These are phyloP conservation scores for Pristionchus mayeri DNA, from an alignment of 2,888 invertebrate genomes.

Conservation along the genomic window DNA sequence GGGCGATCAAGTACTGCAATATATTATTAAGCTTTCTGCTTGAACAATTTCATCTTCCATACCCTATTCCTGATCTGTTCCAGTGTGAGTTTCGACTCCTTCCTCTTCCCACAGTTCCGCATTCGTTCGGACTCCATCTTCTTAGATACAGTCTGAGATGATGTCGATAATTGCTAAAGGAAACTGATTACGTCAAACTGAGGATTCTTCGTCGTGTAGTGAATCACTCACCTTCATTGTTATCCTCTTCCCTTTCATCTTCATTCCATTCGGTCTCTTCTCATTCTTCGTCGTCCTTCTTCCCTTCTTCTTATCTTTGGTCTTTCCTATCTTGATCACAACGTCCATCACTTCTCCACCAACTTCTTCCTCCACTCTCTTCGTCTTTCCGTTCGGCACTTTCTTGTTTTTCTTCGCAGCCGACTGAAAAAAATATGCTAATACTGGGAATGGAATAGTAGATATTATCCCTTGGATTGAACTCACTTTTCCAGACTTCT, in stretches of 20 bases:
- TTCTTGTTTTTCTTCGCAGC: background rate
- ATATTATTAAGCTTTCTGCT: background rate
- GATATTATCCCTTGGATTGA: background rate
- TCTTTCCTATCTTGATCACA: background rate
- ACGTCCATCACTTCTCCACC: background rate
- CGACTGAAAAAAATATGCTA: background rate
- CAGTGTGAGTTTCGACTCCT: background rate
- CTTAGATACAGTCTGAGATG: too few species aligned
- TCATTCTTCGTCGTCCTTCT: background rate
- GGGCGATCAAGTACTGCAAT: background rate
- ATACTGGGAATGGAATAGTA: background rate
- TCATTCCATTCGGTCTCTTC: background rate
- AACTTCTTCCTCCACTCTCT: background rate
- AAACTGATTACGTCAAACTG: too few species aligned
- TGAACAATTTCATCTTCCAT: background rate
- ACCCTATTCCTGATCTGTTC: background rate
- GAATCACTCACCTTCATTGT: conserved; percentile 2
- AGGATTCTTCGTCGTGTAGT: too few species aligned
- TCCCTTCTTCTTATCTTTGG: background rate
- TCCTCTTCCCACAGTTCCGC: background rate
- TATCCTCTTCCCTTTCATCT: background rate
- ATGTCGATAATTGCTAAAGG: too few species aligned
- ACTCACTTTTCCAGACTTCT: background rate
- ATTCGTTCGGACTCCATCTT: background rate
- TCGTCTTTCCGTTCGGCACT: background rate